These are phyloP conservation scores for Lacerta bilineata DNA, from an alignment of 2,797 vertebrate genomes.

Conservation along the genomic window DNA sequence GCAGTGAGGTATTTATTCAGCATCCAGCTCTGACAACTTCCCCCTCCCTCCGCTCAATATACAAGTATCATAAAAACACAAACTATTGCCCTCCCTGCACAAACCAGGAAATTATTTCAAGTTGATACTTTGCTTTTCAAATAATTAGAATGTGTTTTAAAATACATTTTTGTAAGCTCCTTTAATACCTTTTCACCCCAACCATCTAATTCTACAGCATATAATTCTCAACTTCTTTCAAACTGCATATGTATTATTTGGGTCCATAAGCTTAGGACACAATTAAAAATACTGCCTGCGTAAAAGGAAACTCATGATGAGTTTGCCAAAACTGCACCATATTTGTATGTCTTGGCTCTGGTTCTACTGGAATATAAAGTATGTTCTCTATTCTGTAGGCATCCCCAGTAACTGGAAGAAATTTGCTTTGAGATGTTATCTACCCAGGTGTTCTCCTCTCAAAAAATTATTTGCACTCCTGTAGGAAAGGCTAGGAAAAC, in stretches of 20 bases:
- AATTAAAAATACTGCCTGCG: slow-evolving; percentile 19
- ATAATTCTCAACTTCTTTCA: neutral
- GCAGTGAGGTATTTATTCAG: slow-evolving; percentile 49
- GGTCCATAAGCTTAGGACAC: neutral
- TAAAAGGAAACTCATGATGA: neutral
- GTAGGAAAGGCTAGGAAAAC: slow-evolving; percentile 62
- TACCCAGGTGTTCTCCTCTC: slow-evolving; percentile 28
- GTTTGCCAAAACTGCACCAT: slow-evolving; percentile 1
- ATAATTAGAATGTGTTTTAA: slow-evolving; percentile 5
- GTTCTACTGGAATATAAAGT: slow-evolving; percentile 30
- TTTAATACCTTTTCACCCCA: neutral
- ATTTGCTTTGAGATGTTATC: slow-evolving; percentile 32
- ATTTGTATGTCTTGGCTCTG: neutral
- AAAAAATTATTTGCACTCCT: slow-evolving; percentile 54
- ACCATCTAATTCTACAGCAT: neutral
- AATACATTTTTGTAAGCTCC: neutral
- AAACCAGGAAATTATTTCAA: slow-evolving; percentile 16
- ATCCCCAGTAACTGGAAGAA: slow-evolving; percentile 32
- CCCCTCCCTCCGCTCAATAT: neutral
- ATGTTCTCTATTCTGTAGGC: slow-evolving; percentile 30
- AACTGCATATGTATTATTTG: slow-evolving; percentile 4
- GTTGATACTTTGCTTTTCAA: slow-evolving; percentile 22
- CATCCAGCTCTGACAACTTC: slow-evolving; percentile 33
- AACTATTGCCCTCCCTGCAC: slow-evolving; percentile 18
- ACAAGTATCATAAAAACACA: slow-evolving; percentile 39